Percentiles rank a stretch among this genome's conserved stretches.
These are phyloP conservation scores for Daubentonia madagascariensis DNA, from an alignment of 2,113 vertebrate species.

Conservation along the genomic window DNA sequence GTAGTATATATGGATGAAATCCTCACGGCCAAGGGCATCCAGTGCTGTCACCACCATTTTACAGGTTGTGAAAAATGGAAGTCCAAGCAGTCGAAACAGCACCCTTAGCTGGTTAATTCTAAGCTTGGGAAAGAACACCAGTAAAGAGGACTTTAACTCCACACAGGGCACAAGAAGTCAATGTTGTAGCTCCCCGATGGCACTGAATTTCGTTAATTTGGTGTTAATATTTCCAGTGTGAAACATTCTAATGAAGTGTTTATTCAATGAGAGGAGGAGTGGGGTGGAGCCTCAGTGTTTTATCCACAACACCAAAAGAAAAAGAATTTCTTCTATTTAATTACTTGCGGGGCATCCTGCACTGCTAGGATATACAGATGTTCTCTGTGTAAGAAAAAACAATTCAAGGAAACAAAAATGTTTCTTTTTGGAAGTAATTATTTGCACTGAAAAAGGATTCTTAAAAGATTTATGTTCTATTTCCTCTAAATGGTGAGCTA, in stretches of 20 bases:
- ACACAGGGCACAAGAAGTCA: neutral
- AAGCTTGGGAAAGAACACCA: neutral
- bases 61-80: neutral
- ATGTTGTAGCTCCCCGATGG: neutral
- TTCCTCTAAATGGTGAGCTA: neutral
- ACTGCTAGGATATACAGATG: constrained; percentile 21
- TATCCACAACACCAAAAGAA: neutral
- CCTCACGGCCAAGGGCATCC: neutral
- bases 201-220: constrained; percentile 59
- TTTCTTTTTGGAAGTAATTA: constrained; percentile 43
- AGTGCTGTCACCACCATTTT: neutral
- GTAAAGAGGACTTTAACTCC: neutral
- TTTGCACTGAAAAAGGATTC: constrained; percentile 22
- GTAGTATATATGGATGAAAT: neutral
- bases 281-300: neutral
- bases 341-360: neutral
- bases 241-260: constrained; percentile 63
- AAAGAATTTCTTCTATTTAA: constrained; percentile 21
- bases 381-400: constrained; percentile 1
- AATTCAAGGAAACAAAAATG: constrained; percentile 18
- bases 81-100: neutral
- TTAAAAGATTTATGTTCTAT: constrained; percentile 3
- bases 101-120: neutral
- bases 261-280: constrained; percentile 54
- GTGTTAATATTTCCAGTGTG: constrained; percentile 70